Conservation (phyloP, 2,113 vertebrate species). For the Daphoenositta chrysoptera region DNA sequence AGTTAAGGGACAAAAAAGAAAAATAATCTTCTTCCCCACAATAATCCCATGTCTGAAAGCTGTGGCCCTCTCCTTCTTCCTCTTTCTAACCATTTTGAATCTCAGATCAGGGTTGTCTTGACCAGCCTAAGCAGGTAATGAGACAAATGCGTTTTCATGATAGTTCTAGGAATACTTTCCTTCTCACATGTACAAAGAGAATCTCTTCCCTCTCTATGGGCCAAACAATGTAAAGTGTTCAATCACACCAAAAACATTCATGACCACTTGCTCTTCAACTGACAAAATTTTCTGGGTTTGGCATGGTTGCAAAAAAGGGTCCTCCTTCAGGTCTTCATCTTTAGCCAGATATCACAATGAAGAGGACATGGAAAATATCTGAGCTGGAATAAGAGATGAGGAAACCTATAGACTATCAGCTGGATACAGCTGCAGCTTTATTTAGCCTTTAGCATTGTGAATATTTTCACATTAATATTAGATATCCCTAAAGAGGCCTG, state of each 20-base stretch:
- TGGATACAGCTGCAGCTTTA: neutral
- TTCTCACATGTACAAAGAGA: neutral
- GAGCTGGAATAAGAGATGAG: neutral
- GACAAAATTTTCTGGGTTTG: neutral
- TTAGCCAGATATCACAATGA: neutral
- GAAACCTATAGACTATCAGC: neutral
- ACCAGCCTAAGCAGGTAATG: neutral
- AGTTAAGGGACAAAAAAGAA: neutral
- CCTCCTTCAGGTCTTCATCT: neutral
- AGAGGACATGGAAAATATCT: neutral
- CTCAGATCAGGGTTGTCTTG: neutral
- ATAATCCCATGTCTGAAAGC: neutral
- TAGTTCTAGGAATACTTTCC: neutral
- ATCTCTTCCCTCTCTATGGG: neutral
- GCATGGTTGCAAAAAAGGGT: neutral
- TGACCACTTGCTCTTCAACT: neutral
- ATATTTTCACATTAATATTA: conserved; percentile 12
- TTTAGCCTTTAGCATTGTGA: neutral
- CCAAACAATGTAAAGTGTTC: neutral
- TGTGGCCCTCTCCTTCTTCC: neutral
- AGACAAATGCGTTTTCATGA: neutral
- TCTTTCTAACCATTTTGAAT: neutral
- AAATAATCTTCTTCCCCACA: neutral
- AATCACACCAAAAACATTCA: neutral
- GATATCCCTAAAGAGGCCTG: neutral